Conservation (phyloP, 2,888 invertebrate genomes). For the Dicycla oo region DNA sequence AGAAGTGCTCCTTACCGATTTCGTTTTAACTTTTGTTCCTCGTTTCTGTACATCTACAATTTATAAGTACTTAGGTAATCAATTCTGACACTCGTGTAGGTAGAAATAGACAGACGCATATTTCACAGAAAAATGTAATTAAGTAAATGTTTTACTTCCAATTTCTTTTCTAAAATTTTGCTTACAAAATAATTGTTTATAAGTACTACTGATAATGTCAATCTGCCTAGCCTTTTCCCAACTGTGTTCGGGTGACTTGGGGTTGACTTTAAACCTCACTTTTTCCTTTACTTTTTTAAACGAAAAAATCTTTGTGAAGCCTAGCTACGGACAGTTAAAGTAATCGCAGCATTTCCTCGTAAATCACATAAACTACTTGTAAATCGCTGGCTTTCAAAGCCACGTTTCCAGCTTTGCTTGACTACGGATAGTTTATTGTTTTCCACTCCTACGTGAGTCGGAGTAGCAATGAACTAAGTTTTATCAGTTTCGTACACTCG, state of each 20-base stretch:
- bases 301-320: neutral
- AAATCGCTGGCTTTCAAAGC: slow-evolving; percentile 27
- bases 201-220: too few species aligned
- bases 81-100: neutral
- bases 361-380: slow-evolving; percentile 32
- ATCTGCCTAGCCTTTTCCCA: too few species aligned
- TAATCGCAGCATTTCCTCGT: slow-evolving; percentile 6
- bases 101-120: too few species aligned
- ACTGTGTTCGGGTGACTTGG: too few species aligned
- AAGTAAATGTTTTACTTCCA: too few species aligned
- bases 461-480: slow-evolving; percentile 37
- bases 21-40: neutral
- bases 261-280: too few species aligned
- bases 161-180: neutral
- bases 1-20: neutral
- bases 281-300: neutral
- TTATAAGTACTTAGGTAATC: neutral
- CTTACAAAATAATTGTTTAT: neutral
- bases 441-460: slow-evolving; percentile 37
- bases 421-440: slow-evolving; percentile 55
- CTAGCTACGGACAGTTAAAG: neutral
- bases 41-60: neutral
- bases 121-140: neutral
- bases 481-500: slow-evolving; percentile 26
- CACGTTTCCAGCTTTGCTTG: slow-evolving; percentile 32